Evolutionary conservation across 2,797 vertebrate genomes (phyloP), one percentile per base, ranked within the genome.

Genomic region (Takifugu rubripes): DNA sequence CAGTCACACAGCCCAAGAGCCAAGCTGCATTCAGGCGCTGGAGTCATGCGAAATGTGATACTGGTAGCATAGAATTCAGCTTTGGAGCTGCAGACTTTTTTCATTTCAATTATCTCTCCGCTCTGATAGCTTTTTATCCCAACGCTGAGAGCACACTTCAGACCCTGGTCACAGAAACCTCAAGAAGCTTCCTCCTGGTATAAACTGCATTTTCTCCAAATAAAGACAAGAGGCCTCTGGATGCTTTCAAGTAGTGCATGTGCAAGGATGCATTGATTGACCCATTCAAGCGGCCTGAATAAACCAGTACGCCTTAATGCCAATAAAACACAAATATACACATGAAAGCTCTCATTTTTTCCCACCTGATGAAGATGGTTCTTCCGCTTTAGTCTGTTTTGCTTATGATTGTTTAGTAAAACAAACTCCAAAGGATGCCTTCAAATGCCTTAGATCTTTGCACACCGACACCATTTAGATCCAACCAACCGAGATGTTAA

Each of bases 191-290:
- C 68, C 81, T 67, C 70, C 55, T 31, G 50, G 75, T 83, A 81
- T 84, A 79, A 80, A 67, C 81, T 43, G 46, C 59, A 60, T 82
- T 79, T 78, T 84, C 66, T 85, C 69, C 62, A 67, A 78, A 62
- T 51, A 47, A 56, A 77, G 70, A 78, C 79, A 71, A 84, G 79
- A 85, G 74, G 59, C 82, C 68, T 68, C 52, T 12, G 81, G 76
- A 83, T 64, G 57, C 55, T 77, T 86, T 82, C 71, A 83, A 87
- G 78, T 71, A 78, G 64, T 55, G 11, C 71, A 66, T 83, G 74
- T 77, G 73, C 68, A 81, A 74, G 86, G 78, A 90, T 82, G 86
- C 81, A 82, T 81, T 84, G 75, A 89, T 84, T 84, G 82, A 84
- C 66, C 70, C 74, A 76, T 68, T 80, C 65, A 73, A 74, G 85